Base-by-base conservation (phyloP, 2,888 invertebrate species). In the Scrobipalpa costella region DNA sequence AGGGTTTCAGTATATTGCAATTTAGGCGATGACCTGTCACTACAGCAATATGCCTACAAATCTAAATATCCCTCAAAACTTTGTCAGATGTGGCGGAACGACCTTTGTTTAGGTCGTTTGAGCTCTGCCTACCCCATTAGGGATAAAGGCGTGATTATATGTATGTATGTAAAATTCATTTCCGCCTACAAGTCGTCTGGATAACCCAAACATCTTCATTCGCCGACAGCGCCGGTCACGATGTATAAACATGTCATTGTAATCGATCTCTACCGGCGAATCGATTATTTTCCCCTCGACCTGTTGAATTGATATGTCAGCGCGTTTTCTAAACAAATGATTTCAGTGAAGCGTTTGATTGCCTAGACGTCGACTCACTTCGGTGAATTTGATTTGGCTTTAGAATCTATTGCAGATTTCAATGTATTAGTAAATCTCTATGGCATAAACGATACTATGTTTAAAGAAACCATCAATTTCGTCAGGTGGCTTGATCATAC, bases 241-340 rank as follows among this genome's bases (percentile, higher is more conserved):
- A 57, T 38, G 47, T 47, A 34, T 61, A 57, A 64, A 64, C 64
- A 64, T 21, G 36, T 61, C 40, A 64, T 65, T 65, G 64, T 65
- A 62, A 59, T 65, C 62, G 62, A 38, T 60, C 34, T 52, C n/a
- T 36, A 34, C n/a, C 62, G 52, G 38, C 36, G 55, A 55, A 55
- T 62, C 62, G 59, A 62, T 65, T 62, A 62, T 50, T 62, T 59
- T 65, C 62, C 62, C 62, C 60, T 55, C 52, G 59, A 59, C 19
- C 50, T 52, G 62, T 58, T 64, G 59, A 59, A 60, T 59, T 36
- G 55, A 62, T 62, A 50, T 59, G 60, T 55, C 57, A 59, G 49
- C 50, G 63, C 21, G 33, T 58, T 58, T 38, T 58, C 50, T 50
- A 58, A 63, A 63, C 59, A 58, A 44, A 19, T 52, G 36, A 58